Evolutionary conservation across 1,140 invertebrate species (phyloP).

Genomic region (Drosophila arizonae): DNA sequence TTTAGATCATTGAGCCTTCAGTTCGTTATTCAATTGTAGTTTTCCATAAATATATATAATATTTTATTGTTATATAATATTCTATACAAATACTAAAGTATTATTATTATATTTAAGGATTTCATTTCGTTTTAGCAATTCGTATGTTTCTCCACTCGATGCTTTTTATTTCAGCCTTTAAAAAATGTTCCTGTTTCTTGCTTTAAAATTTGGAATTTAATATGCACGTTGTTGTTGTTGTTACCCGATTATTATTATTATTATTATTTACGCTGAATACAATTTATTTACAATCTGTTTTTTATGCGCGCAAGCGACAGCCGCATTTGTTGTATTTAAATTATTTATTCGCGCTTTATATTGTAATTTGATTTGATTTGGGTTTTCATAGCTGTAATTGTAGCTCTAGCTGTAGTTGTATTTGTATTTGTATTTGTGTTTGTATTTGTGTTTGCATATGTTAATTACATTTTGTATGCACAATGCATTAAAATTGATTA

Average conservation of each 20-base stretch:
- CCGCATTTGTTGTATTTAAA: background rate
- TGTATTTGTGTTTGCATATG: slow-evolving; percentile 25
- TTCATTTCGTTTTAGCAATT: background rate
- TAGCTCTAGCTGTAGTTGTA: background rate
- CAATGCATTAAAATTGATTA: slow-evolving; percentile 43
- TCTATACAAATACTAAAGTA: too few species aligned
- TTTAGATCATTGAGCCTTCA: background rate
- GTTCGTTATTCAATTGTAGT: background rate
- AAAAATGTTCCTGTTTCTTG: background rate
- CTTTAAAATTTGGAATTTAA: background rate
- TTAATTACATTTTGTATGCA: slow-evolving; percentile 49
- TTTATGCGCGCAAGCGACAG: too few species aligned
- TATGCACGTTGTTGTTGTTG: slow-evolving; percentile 12
- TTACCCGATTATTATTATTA: background rate
- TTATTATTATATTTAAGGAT: too few species aligned
- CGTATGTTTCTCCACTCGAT: background rate
- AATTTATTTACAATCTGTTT: slow-evolving; percentile 10
- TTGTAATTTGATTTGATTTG: background rate
- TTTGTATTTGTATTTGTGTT: slow-evolving; percentile 9
- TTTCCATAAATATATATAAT: background rate
- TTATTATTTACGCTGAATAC: slow-evolving; percentile 4
- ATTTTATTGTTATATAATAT: too few species aligned
- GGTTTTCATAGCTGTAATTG: slow-evolving; percentile 1
- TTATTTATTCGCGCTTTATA: background rate
- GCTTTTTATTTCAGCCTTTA: background rate